Percentiles rank a stretch among this genome's conserved stretches.
Conservation (phyloP, 2,888 invertebrate species). For the Erebia palarica region DNA sequence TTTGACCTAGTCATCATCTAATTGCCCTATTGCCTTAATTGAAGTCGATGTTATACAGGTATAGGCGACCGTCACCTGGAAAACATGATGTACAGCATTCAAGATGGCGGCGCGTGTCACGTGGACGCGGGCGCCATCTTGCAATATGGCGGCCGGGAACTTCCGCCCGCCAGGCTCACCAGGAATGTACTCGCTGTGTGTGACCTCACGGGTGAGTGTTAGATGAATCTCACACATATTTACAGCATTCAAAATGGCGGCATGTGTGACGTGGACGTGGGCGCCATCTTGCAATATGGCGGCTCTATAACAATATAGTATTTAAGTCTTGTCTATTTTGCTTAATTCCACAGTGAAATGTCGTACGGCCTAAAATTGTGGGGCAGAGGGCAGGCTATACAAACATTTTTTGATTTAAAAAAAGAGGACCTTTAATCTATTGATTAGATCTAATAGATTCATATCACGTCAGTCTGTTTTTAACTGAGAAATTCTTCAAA, state of each 20-base stretch:
- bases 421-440: no score
- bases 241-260: slow-evolving; percentile 47
- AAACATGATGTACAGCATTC: slow-evolving; percentile 52
- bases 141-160: slow-evolving; percentile 50
- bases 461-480: no score
- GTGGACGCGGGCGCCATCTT: slow-evolving; percentile 60
- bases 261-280: slow-evolving; percentile 60
- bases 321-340: no score
- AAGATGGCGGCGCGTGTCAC: slow-evolving; percentile 50
- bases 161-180: slow-evolving; percentile 58
- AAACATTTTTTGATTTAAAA: no score
- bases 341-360: no score
- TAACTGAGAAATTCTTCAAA: no score
- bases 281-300: slow-evolving; percentile 51
- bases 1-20: no score
- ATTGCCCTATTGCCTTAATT: no score
- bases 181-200: slow-evolving; percentile 51
- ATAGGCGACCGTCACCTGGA: slow-evolving; percentile 65
- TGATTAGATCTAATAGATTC: no score
- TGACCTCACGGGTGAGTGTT: slow-evolving; percentile 43
- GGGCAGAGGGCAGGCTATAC: no score
- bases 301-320: neutral
- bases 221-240: slow-evolving; percentile 36
- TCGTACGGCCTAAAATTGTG: no score
- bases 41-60: slow-evolving; percentile 45